Evolutionary conservation across 2,113 vertebrate species (phyloP).

Genomic region (Bucco capensis): DNA sequence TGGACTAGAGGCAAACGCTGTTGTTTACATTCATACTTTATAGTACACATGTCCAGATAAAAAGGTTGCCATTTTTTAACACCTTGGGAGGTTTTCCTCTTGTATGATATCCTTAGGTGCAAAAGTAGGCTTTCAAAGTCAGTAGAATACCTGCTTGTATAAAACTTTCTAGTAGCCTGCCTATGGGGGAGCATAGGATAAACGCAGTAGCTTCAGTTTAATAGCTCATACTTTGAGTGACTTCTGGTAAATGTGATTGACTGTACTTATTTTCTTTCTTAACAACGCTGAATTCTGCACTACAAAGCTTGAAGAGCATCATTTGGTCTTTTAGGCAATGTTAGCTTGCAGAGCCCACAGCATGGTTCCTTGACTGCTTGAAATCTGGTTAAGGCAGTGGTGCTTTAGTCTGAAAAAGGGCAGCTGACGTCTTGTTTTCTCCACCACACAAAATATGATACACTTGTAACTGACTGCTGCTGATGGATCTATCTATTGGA

Average conservation of each 20-base stretch:
- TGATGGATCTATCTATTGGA: neutral
- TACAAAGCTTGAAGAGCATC: neutral
- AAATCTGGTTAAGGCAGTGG: neutral
- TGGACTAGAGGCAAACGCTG: neutral
- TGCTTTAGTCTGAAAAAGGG: neutral
- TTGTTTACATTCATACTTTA: neutral
- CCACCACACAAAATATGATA: neutral
- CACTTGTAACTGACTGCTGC: neutral
- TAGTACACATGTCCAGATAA: accelerated
- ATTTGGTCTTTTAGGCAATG: neutral
- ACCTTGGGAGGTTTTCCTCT: neutral
- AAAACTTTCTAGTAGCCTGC: neutral
- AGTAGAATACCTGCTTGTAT: neutral
- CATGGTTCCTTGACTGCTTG: neutral
- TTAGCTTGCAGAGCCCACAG: neutral
- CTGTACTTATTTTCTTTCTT: neutral
- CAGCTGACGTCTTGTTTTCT: neutral
- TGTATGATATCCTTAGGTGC: neutral
- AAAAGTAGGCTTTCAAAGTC: neutral
- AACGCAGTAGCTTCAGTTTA: neutral
- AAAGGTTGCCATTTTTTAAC: neutral
- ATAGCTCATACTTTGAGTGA: neutral
- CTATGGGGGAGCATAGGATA: neutral
- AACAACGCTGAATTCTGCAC: neutral
- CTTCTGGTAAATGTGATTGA: neutral